Percentiles rank a stretch among this genome's conserved stretches.
phyloP scores from a whole-genome alignment of 1,140 invertebrate genomes.

The Neodiprion pinetum region DNA sequence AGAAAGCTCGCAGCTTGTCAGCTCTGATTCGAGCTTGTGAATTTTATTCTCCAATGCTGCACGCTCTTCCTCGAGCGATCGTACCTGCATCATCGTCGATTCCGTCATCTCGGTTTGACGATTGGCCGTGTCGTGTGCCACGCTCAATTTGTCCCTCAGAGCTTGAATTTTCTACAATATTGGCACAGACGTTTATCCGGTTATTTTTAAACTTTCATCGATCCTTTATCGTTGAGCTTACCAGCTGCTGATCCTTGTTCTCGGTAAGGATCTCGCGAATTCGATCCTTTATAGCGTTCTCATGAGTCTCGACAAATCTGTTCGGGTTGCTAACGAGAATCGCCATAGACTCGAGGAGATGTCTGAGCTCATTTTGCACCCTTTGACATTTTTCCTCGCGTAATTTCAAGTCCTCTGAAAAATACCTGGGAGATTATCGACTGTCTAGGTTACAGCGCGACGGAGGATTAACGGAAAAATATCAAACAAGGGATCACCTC shows the following conservation, averaged over 20 bases:
- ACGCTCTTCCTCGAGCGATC: conserved; percentile 74
- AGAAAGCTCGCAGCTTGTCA: conserved; percentile 68
- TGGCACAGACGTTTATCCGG: neutral
- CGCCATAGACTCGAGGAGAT: conserved; percentile 71
- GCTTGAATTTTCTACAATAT: conserved; percentile 71
- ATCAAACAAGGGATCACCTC: conserved; percentile 61
- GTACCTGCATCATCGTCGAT: conserved; percentile 66
- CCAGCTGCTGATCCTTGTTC: conserved; percentile 76
- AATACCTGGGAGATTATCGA: conserved; percentile 18
- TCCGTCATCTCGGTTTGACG: conserved; percentile 71
- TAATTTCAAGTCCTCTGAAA: conserved; percentile 72
- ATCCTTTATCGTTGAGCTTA: conserved; percentile 49
- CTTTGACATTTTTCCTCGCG: conserved; percentile 73
- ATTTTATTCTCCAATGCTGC: conserved; percentile 70
- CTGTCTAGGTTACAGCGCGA: conserved; percentile 8
- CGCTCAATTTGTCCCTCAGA: conserved; percentile 71
- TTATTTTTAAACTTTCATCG: too few relatives aligned
- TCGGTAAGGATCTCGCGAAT: conserved; percentile 77
- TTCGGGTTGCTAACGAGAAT: conserved; percentile 72
- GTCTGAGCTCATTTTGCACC: conserved; percentile 70
- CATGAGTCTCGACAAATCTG: conserved; percentile 76
- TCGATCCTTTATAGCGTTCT: conserved; percentile 77
- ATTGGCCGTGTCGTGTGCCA: conserved; percentile 68
- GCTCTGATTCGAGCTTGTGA: conserved; percentile 76
- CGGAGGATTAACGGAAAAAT: neutral